Evolutionary conservation across 1,140 invertebrate genomes (phyloP).

Genomic region (Cardiocondyla obscurior): DNA sequence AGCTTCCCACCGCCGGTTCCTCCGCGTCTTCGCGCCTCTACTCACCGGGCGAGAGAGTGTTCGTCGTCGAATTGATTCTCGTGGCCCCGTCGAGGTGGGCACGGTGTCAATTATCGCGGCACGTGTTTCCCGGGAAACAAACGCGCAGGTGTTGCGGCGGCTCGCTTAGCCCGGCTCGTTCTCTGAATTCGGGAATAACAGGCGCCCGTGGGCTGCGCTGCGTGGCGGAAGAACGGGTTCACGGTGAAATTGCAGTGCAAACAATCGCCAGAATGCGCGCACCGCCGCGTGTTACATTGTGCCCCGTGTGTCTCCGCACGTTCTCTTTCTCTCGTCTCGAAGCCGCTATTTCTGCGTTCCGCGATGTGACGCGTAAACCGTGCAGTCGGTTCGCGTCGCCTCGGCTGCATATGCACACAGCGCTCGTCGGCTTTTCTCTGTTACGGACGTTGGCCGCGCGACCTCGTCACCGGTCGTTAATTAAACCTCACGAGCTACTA

Average conservation of each 20-base stretch:
- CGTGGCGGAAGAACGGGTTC: constrained; percentile 45
- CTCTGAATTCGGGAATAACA: constrained; percentile 70
- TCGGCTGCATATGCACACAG: constrained; percentile 6
- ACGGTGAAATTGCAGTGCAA: constrained; percentile 63
- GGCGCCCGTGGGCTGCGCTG: constrained; percentile 22
- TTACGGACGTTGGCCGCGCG: not conserved
- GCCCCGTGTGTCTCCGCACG: constrained; percentile 40
- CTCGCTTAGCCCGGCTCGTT: constrained; percentile 18
- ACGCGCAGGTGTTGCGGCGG: constrained; percentile 44
- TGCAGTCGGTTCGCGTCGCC: constrained; percentile 4
- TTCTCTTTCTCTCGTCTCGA: not conserved
- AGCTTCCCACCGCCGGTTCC: not conserved
- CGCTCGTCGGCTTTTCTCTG: constrained; percentile 47
- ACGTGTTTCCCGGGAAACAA: constrained; percentile 51
- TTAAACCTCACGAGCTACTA: constrained; percentile 51
- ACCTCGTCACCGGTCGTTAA: constrained; percentile 35
- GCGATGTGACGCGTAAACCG: constrained; percentile 45
- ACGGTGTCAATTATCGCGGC: constrained; percentile 63
- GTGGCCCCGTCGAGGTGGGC: constrained; percentile 32
- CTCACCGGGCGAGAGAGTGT: constrained; percentile 24
- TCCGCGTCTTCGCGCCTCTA: not conserved
- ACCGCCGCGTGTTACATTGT: not conserved
- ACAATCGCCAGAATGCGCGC: constrained; percentile 57
- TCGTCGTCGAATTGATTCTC: constrained; percentile 13
- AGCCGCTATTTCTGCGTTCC: constrained; percentile 27